Evolutionary conservation across 2,113 vertebrate species (phyloP), one percentile per base, ranked within the genome.

Genomic region (Trichomycterus rosablanca): DNA sequence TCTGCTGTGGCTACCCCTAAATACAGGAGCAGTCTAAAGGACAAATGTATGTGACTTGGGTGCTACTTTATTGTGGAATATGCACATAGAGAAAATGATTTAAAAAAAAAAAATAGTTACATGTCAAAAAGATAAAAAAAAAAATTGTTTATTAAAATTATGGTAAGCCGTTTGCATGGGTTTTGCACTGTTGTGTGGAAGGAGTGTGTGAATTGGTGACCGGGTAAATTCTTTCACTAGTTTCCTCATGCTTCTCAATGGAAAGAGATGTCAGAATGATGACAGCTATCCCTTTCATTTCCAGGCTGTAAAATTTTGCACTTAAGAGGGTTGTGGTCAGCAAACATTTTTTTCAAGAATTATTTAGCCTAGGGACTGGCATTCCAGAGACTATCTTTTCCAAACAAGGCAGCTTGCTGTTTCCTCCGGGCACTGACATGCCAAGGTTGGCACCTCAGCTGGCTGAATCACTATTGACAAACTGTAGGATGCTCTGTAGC

Each of bases 261-360:
- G 37, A 64, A 44, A 68, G 45, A 56, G 22, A 35, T 58, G 45
- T 61, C 52, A 53, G 28, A 26, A 22, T 49, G 52, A 45, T 37
- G 53, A 49, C 50, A 66, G 56, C 30, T 35, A 16, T 40, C 22
- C 6, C 18, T 44, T n/a, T 52, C 12, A 35, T 65, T 49, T 30
- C 40, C 24, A 56, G 35, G 19, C 44, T 30, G 48, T 19, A 32
- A 52, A 59, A 40, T 24, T 30, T 45, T 51, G 24, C 50, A 61
- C 51, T 46, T 49, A 44, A 52, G 51, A 59, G 39, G 45, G 16
- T 22, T 61, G 50, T 45, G 66, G 66, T 73, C 56, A 45, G 56
- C 7, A n/a, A 28, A 60, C 53, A 64, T 59, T 34, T 34, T 68
- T 68, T 52, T 53, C 7, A 30, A 59, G 53, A 6, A 26, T 44